Base-by-base conservation (phyloP, 2,888 invertebrate genomes). In the Biston stratarius region DNA sequence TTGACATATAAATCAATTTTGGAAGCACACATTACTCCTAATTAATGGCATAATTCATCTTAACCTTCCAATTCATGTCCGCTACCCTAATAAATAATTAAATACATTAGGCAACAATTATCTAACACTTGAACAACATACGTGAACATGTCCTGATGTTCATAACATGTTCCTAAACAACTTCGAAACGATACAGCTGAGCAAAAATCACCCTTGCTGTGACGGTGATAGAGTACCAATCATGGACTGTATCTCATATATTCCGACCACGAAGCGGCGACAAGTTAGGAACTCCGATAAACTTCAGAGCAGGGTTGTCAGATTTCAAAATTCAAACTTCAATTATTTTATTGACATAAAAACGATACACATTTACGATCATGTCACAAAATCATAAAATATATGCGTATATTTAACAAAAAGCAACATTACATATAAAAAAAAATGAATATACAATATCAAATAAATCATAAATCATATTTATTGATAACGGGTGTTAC, bases 261-360 rank as follows among this genome's bases (percentile, higher is more conserved):
- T 83, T 82, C 80, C 71, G 59, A 74, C 78, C 80, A 80, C 83
- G 81, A 73, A 73, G 77, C 73, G 76, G 73, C 78, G 76, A 80
- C 79, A 77, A 79, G 76, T 80, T 79, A 64, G 71, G 40, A 81
- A 82, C 77, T 83, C 76, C 63, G 77, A 72, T 74, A 78, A 83
- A 81, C 79, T 24, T 24, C n/a, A n/a, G 24, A 3, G 24, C 24
- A 24, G 24, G 24, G 24, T 24, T 24, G 24, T 3, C 24, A 24
- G 24, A 24, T 2, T 24, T 24, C 24, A 24, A 24, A 24, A 2
- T 24, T 24, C n/a, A n/a, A 24, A 24, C 1, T 24, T 24, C 24
- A 24, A 24, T 24, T 24, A 24, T 24, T 24, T 24, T 24, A 24
- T 24, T 24, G 24, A 24, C 24, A 24, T 24, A 24, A 24, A 24